A percentile compares a stretch with the other conserved stretches of the same genome.
Conservation (phyloP, 2,888 invertebrate genomes). For the Microchrysa polita region DNA sequence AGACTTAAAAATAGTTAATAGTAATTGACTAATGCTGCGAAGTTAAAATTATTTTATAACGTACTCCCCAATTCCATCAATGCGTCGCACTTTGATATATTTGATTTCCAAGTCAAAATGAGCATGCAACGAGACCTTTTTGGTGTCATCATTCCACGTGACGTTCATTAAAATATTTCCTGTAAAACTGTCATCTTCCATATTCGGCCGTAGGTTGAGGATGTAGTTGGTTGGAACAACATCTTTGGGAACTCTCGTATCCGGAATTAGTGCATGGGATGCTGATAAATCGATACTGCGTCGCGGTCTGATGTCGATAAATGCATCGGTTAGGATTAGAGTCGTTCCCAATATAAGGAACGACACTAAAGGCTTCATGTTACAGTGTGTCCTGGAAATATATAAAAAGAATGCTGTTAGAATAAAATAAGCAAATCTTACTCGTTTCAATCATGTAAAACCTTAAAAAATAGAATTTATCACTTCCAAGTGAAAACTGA, state of each 20-base stretch:
- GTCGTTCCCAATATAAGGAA: conserved; percentile 52
- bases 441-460: too few relatives aligned
- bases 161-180: conserved; percentile 77
- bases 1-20: background rate
- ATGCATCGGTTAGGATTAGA: conserved; percentile 50
- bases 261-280: conserved; percentile 72
- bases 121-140: conserved; percentile 73
- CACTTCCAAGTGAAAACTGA: too few relatives aligned
- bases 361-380: conserved; percentile 52
- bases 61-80: conserved; percentile 46
- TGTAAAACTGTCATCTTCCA: conserved; percentile 72
- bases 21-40: background rate
- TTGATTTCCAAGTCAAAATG: conserved; percentile 72
- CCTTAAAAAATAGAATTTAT: too few relatives aligned
- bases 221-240: conserved; percentile 74
- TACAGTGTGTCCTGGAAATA: conserved; percentile 5
- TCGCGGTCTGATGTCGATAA: conserved; percentile 59
- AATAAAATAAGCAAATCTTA: too few relatives aligned
- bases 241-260: conserved; percentile 71
- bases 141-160: conserved; percentile 71
- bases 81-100: conserved; percentile 65
- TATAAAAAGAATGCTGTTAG: background rate
- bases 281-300: conserved; percentile 79
- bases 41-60: background rate
- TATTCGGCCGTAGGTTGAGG: conserved; percentile 73